Percentiles rank a stretch among this genome's conserved stretches.
These are phyloP conservation scores for Bicyclus anynana DNA, from an alignment of 1,140 invertebrate species.

Conservation along the genomic window DNA sequence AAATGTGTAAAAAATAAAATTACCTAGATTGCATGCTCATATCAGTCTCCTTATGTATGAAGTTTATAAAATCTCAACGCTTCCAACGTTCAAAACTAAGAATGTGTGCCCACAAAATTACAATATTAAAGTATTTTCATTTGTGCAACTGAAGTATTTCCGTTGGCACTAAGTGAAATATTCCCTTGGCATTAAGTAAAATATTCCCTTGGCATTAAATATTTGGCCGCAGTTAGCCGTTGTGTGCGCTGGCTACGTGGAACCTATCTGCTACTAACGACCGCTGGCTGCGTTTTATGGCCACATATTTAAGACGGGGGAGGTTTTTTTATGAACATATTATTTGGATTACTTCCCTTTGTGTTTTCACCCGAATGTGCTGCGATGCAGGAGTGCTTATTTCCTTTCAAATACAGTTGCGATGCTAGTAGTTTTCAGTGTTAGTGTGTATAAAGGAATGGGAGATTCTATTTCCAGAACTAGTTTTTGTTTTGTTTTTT, in stretches of 20 bases:
- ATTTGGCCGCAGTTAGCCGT: conserved; percentile 10
- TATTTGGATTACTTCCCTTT: conserved; percentile 12
- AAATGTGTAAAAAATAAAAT: too few species aligned
- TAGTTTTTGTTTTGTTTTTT: too few species aligned
- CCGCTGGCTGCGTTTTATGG: conserved; percentile 38
- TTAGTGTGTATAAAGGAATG: too few species aligned
- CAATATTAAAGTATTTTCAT: neutral
- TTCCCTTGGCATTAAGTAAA: conserved; percentile 11
- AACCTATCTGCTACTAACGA: conserved; percentile 38
- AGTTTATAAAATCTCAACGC: too few species aligned
- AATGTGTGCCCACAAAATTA: neutral
- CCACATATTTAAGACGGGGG: conserved; percentile 35
- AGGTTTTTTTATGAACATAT: conserved; percentile 14
- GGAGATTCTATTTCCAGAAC: too few species aligned
- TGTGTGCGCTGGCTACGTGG: conserved; percentile 15
- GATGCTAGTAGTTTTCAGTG: neutral
- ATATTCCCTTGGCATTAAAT: conserved; percentile 14
- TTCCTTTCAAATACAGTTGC: neutral
- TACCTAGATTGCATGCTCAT: too few species aligned
- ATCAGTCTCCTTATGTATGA: too few species aligned
- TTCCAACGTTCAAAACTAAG: too few species aligned
- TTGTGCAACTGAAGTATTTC: too few species aligned
- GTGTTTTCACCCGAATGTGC: neutral
- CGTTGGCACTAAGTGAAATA: too few species aligned
- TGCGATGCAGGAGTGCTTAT: neutral